These are phyloP conservation scores for Synergus umbraculus DNA, from an alignment of 2,888 invertebrate species.

Conservation along the genomic window DNA sequence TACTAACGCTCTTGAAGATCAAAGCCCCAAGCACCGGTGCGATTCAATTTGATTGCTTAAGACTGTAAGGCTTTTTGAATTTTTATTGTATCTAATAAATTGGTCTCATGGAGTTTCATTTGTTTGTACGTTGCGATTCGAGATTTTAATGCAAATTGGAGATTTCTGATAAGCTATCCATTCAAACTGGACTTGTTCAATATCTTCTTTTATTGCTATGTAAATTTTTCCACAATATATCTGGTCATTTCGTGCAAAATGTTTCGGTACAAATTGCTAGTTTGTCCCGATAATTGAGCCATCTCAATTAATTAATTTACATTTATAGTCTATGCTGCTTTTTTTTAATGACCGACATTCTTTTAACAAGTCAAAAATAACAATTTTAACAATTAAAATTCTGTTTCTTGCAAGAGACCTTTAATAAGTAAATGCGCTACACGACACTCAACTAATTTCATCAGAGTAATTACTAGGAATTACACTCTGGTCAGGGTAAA, in stretches of 20 bases:
- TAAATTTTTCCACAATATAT: not conserved
- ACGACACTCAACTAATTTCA: constrained; percentile 20
- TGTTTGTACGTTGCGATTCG: not conserved
- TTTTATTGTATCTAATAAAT: not conserved
- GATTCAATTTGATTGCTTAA: not conserved
- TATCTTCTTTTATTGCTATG: not conserved
- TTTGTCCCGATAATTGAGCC: not conserved
- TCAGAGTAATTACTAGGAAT: constrained; percentile 18
- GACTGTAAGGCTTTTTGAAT: not conserved
- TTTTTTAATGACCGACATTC: not conserved
- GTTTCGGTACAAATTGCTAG: not conserved
- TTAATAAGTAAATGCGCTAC: constrained; percentile 29
- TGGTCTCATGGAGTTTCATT: not conserved
- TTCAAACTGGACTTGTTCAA: not conserved
- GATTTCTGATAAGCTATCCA: not conserved
- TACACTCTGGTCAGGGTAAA: constrained; percentile 19
- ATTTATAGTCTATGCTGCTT: not conserved
- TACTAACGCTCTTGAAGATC: not conserved
- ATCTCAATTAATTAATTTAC: not conserved
- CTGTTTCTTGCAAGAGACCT: constrained; percentile 1
- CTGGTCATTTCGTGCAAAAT: not conserved
- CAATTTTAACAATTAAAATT: not conserved
- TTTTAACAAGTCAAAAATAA: not conserved
- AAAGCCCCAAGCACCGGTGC: not conserved
- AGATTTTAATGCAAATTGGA: not conserved